phyloP scores from a whole-genome alignment of 53 echinoderm and acorn worm genomes.

The Crossaster papposus region DNA sequence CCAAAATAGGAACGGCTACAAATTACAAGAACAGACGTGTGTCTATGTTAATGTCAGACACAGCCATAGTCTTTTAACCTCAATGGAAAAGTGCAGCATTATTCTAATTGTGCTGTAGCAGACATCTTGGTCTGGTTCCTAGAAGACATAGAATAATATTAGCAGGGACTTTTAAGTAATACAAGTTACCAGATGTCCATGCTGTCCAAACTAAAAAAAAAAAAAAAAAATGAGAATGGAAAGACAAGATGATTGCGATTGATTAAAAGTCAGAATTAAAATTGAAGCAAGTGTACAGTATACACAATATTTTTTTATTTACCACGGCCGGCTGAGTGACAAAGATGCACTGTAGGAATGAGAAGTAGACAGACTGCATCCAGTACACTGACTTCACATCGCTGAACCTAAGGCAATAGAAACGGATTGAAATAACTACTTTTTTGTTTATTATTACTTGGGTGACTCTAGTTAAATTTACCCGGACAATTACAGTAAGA shows the following conservation, averaged over 20 bases:
- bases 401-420: conserved; percentile 71
- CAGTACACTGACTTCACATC: conserved; percentile 86
- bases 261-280: neutral
- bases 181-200: no score
- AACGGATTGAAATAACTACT: neutral
- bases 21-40: no score
- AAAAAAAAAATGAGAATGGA: neutral
- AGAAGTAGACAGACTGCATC: conserved; percentile 98
- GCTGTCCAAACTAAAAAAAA: no score
- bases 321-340: conserved; percentile 97
- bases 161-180: no score
- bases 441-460: no score
- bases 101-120: neutral
- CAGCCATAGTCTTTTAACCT: no score
- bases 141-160: neutral
- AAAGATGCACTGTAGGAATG: conserved; percentile 97
- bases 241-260: neutral
- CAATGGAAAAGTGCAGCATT: no score
- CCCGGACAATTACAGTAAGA: neutral
- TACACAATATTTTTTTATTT: conserved; percentile 30
- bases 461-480: no score
- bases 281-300: no score
- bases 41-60: no score
- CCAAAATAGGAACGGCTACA: neutral
- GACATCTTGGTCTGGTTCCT: neutral